Evolutionary conservation across 1,140 invertebrate species (phyloP), one percentile per base, ranked within the genome.

Genomic region (Drosophila kikkawai): DNA sequence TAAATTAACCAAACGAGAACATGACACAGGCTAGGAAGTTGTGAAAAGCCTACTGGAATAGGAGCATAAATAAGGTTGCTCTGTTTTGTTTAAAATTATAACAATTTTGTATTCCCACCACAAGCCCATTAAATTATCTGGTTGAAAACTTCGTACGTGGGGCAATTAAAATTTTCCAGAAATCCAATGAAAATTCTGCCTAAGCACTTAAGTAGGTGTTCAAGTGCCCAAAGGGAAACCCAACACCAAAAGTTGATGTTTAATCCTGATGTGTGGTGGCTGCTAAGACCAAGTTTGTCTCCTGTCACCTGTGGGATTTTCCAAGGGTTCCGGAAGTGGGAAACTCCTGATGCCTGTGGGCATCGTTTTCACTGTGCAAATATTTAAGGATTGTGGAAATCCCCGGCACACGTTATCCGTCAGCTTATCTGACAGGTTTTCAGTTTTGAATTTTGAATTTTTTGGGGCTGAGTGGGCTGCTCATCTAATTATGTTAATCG

Each of bases 401-500:
- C 50, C 66, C 42, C 48, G 47, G 0, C 66, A 57, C 66, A 57
- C 39, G 39, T 32, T 73, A 47, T 36, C 45, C 13, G 5, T 22
- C 29, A 53, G 59, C 47, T 71, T 68, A 80, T 61, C 53, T 57
- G 66, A 53, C 70, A 80, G 58, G 71, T 57, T 75, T 42, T 39
- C 66, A 57, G 66, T 47, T 57, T 50, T 63, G 9, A n/a, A 48
- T 26, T 48, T 29, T 37, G 47, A 53, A 67, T 79, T 69, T 77
- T 60, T 1, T n/a, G 11, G n/a, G n/a, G 29, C 9, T 51, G 42
- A 41, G 66, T 32, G 5, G 36, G 78, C 45, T 74, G 78, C 45
- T 74, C 58, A 81, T 74, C 82, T 80, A 81, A 78, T 85, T 77
- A 81, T 61, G 73, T 53, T 80, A 85, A 85, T 78, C 67, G 67